Conservation (phyloP, 2,888 invertebrate genomes). For the Acanthosepion pharaonis region DNA sequence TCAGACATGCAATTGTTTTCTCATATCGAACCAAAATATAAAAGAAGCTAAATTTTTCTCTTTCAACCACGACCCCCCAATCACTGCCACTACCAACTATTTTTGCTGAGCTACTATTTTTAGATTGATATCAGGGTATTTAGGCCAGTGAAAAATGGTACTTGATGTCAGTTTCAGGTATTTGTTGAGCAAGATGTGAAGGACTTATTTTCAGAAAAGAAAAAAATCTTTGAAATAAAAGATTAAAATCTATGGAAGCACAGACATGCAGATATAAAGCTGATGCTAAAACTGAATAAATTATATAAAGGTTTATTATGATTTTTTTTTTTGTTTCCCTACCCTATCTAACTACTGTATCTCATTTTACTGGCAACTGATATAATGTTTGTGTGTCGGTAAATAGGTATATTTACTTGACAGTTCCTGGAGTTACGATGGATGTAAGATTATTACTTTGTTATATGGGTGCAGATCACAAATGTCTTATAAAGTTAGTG, state of each 20-base stretch:
- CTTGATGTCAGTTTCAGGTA: slow-evolving; percentile 33
- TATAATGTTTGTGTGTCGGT: not conserved
- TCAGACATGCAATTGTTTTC: slow-evolving; percentile 22
- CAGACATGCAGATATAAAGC: not conserved
- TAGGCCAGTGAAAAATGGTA: not conserved
- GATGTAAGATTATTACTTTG: not conserved
- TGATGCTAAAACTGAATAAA: not conserved
- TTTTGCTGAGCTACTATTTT: not conserved
- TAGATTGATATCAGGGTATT: not conserved
- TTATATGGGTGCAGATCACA: not conserved
- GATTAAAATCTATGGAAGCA: slow-evolving; percentile 33
- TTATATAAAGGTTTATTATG: not conserved
- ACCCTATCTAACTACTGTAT: not conserved
- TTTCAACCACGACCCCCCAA: not conserved
- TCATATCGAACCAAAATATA: not conserved
- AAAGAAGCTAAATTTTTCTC: not conserved
- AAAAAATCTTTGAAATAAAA: not conserved
- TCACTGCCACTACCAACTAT: not conserved
- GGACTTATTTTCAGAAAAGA: not conserved
- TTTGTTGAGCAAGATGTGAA: not conserved
- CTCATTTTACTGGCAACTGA: not conserved
- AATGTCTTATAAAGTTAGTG: not conserved
- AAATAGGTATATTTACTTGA: not conserved
- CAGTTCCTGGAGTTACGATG: not conserved
- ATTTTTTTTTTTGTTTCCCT: not conserved